A percentile compares a stretch with the other conserved stretches of the same genome.
These are phyloP conservation scores for Hemiscyllium ocellatum DNA, from an alignment of 2,113 vertebrate species.

Conservation along the genomic window DNA sequence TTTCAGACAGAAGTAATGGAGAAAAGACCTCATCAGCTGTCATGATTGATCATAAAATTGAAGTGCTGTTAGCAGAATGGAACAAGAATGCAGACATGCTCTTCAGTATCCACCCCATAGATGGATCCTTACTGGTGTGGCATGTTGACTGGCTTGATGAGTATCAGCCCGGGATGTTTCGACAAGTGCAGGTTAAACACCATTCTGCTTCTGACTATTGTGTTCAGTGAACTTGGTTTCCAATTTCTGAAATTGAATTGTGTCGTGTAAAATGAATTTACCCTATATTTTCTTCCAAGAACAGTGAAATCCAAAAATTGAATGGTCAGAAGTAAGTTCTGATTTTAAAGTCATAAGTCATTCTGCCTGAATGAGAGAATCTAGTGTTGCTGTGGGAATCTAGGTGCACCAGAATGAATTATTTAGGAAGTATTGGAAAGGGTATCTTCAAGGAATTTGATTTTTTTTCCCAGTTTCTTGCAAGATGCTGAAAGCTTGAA, in stretches of 20 bases:
- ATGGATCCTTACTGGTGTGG: conserved; percentile 93
- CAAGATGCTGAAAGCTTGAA: background rate
- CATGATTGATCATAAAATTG: conserved; percentile 82
- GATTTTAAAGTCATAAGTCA: background rate
- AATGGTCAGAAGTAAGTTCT: background rate
- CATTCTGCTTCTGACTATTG: background rate
- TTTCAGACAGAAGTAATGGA: conserved; percentile 38
- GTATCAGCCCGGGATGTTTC: conserved; percentile 96
- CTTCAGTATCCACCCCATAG: conserved; percentile 94
- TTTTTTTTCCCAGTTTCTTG: background rate
- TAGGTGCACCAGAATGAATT: background rate
- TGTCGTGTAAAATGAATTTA: background rate
- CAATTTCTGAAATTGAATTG: background rate
- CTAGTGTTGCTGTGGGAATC: background rate
- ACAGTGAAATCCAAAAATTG: background rate
- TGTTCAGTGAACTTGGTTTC: background rate
- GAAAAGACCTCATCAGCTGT: conserved; percentile 55
- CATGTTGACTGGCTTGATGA: conserved; percentile 96
- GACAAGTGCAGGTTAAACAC: conserved; percentile 82
- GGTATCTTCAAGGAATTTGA: background rate
- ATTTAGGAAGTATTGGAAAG: background rate
- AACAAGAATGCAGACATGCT: conserved; percentile 92
- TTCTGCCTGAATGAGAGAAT: background rate
- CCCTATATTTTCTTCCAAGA: background rate
- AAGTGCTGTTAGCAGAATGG: conserved; percentile 85